Conservation (phyloP, 2,797 vertebrate species). For the Glossophaga mutica region DNA sequence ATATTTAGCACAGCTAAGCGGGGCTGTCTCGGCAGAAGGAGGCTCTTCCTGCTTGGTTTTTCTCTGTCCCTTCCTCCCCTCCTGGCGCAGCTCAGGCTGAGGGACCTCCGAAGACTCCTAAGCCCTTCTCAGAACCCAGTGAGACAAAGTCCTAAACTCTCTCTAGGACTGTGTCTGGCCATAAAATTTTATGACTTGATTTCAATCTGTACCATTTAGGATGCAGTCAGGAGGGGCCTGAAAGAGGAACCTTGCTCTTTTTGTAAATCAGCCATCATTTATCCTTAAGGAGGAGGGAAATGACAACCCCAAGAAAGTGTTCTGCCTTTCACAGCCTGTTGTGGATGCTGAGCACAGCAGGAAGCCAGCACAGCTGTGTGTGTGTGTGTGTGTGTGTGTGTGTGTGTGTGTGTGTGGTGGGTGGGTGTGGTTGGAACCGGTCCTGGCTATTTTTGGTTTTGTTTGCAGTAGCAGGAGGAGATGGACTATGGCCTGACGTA, state of each 20-base stretch:
- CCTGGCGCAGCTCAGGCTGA: neutral
- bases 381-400: neutral
- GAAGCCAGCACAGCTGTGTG: neutral
- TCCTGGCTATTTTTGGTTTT: neutral
- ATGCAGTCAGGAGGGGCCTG: neutral
- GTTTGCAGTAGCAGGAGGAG: neutral
- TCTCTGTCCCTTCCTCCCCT: neutral
- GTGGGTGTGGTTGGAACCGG: neutral
- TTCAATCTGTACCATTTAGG: slow-evolving; percentile 36
- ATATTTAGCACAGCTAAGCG: neutral
- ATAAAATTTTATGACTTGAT: neutral
- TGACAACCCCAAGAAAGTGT: slow-evolving; percentile 25
- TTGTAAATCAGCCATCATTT: neutral
- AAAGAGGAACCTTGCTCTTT: neutral
- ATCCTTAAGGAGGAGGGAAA: neutral
- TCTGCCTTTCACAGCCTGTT: slow-evolving; percentile 29
- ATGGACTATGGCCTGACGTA: neutral
- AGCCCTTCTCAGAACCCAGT: neutral
- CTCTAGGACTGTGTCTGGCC: neutral
- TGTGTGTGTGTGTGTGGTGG: no score
- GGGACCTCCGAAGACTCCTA: neutral
- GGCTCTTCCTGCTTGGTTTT: neutral
- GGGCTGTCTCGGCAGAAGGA: neutral
- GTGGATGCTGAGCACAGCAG: neutral
- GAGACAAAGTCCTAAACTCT: neutral